Conservation (phyloP, 1,140 invertebrate species). For the Cyclina sinensis region DNA sequence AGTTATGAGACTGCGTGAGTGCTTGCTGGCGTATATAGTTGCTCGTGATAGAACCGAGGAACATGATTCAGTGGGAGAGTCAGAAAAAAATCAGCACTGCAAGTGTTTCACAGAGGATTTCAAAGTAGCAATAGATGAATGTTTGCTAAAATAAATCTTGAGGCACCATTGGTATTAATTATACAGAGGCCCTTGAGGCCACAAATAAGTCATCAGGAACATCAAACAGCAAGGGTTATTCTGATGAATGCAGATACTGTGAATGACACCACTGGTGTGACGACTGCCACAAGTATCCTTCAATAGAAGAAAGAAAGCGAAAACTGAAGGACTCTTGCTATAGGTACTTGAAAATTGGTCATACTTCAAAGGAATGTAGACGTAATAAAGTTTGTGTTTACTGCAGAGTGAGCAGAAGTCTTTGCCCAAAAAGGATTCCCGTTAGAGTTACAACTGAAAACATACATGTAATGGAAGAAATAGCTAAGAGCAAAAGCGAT, state of each 20-base stretch:
- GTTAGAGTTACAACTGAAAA: neutral
- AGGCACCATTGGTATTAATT: too few species aligned
- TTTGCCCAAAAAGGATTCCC: neutral
- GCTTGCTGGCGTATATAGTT: too few species aligned
- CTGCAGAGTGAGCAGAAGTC: neutral
- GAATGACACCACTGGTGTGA: neutral
- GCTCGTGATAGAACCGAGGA: too few species aligned
- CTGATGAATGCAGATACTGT: constrained; percentile 9
- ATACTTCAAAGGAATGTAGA: neutral
- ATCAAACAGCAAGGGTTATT: too few species aligned
- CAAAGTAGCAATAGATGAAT: too few species aligned
- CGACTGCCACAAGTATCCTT: neutral
- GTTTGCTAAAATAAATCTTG: too few species aligned
- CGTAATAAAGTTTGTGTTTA: neutral
- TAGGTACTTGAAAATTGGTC: neutral
- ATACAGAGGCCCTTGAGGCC: too few species aligned
- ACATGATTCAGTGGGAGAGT: too few species aligned
- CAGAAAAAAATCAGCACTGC: too few species aligned
- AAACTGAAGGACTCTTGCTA: neutral
- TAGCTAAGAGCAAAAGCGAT: neutral
- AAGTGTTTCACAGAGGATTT: too few species aligned
- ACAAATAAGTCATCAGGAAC: too few species aligned
- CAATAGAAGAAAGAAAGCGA: neutral
- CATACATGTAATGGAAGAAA: neutral
- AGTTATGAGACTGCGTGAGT: too few species aligned